phyloP scores from a whole-genome alignment of 2,113 vertebrate species.

The Triplophysa dalaica region DNA sequence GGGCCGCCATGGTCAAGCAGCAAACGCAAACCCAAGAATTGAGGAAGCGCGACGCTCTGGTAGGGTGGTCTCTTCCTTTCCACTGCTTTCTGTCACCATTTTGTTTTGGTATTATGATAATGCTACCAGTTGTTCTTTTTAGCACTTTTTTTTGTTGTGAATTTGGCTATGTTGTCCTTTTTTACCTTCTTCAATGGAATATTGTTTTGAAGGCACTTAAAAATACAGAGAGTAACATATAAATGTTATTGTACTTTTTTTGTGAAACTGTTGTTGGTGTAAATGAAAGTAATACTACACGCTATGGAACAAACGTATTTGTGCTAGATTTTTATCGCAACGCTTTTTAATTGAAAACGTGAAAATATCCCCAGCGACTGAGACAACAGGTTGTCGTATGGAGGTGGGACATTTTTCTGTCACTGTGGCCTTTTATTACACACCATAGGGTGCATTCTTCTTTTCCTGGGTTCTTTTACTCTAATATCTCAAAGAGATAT shows the following conservation, averaged over 20 bases:
- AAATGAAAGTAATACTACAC: constrained; percentile 28
- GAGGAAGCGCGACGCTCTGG: constrained; percentile 90
- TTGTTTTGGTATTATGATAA: constrained; percentile 59
- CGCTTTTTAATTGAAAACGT: constrained; percentile 63
- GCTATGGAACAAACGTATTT: constrained; percentile 16
- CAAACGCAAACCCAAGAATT: constrained; percentile 85
- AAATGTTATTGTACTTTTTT: background rate
- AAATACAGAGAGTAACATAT: background rate
- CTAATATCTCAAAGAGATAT: constrained; percentile 32
- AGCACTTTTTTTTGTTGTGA: constrained; percentile 17
- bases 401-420: constrained; percentile 73
- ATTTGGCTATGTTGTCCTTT: constrained; percentile 25
- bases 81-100: constrained; percentile 52
- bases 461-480: constrained; percentile 64
- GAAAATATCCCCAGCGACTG: constrained; percentile 73
- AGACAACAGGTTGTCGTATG: constrained; percentile 84
- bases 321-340: constrained; percentile 43
- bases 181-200: background rate
- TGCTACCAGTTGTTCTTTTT: background rate
- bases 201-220: background rate
- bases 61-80: constrained; percentile 77
- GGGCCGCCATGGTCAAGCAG: constrained; percentile 85
- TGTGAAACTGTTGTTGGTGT: background rate
- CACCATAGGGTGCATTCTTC: constrained; percentile 73
- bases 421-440: constrained; percentile 77